A percentile compares a stretch with the other conserved stretches of the same genome.
These are phyloP conservation scores for human (Homo sapiens) DNA, from an alignment of 2,113 vertebrate genomes.

Conservation along the genomic window GRCh38 chr1:40961501-40962000, in stretches of 20 bases:
- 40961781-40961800: constrained; percentile 5
- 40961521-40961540: no score
- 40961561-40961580: no score
- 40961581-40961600: no score
- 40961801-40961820: background rate
- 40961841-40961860: background rate
- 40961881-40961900: background rate
- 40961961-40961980: background rate
- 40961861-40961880: background rate
- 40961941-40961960: background rate
- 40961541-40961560: no score
- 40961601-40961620: background rate
- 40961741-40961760: background rate
- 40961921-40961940: background rate
- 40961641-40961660: background rate
- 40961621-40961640: background rate
- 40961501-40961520: no score
- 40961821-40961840: background rate
- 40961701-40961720: background rate
- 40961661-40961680: background rate
- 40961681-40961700: background rate
- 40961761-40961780: background rate
- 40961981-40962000: background rate
- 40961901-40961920: background rate
- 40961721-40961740: background rate